Evolutionary conservation across 2,797 vertebrate species (phyloP).

Genomic region (Pelochelys cantorii): DNA sequence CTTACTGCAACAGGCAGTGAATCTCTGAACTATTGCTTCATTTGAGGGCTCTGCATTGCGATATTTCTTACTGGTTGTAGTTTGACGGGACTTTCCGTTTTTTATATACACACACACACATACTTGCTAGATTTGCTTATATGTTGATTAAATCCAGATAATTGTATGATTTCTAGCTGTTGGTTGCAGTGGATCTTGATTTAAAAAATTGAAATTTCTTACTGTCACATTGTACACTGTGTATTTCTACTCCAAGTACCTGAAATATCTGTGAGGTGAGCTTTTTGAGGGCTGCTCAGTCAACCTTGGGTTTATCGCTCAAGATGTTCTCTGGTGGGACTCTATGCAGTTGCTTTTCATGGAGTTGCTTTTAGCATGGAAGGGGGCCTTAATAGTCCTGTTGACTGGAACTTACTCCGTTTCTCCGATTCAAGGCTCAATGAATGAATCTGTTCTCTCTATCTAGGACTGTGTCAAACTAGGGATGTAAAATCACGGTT

Average conservation of each 20-base stretch:
- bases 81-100: background rate
- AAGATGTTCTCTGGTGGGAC: background rate
- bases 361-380: no score
- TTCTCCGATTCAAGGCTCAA: background rate
- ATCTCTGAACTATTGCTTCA: accelerated
- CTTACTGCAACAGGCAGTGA: accelerated
- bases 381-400: background rate
- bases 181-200: background rate
- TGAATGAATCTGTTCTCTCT: background rate
- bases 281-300: background rate
- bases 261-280: background rate
- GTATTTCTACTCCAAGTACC: background rate
- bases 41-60: background rate
- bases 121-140: background rate
- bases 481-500: no score
- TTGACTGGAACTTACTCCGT: background rate
- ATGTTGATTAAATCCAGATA: background rate
- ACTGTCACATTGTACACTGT: no score
- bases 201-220: background rate
- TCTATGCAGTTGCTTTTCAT: background rate
- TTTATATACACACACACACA: accelerated
- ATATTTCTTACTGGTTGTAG: background rate
- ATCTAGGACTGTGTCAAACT: background rate
- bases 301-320: background rate
- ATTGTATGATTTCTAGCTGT: background rate